These are phyloP conservation scores for Ariolimax columbianus DNA, from an alignment of 2,888 invertebrate species.

Conservation along the genomic window DNA sequence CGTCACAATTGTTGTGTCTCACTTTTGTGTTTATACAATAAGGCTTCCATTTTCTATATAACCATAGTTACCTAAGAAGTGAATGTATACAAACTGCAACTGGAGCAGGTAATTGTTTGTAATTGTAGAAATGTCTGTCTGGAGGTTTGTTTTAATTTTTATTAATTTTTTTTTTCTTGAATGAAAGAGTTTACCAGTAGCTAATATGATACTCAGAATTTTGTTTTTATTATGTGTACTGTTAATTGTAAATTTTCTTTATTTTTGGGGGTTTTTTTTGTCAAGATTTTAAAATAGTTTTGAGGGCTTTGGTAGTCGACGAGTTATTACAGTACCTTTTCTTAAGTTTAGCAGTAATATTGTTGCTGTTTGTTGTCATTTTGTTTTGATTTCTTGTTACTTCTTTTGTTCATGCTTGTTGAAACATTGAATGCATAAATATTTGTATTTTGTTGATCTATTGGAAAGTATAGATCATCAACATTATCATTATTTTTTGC, in stretches of 20 bases:
- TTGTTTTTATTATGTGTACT: neutral
- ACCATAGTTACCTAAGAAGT: neutral
- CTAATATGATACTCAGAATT: neutral
- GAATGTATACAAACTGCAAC: neutral
- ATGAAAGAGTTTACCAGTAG: neutral
- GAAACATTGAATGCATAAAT: conserved; percentile 7
- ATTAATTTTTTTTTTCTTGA: neutral
- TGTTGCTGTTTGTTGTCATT: neutral
- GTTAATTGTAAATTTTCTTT: neutral
- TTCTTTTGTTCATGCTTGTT: neutral
- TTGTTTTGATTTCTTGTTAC: neutral
- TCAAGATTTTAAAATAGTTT: too few species aligned
- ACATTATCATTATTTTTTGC: neutral
- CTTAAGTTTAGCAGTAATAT: neutral
- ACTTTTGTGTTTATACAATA: neutral
- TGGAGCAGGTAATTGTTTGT: neutral
- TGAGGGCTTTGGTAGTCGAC: too few species aligned
- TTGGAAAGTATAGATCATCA: neutral
- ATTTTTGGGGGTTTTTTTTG: too few species aligned
- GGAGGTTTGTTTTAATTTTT: neutral
- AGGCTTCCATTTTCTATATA: neutral
- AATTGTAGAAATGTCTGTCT: neutral
- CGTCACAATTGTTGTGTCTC: neutral
- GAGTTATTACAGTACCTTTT: neutral
- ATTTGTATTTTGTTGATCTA: neutral